These are phyloP conservation scores for Yponomeuta malinellus DNA, from an alignment of 2,888 invertebrate species.

Conservation along the genomic window DNA sequence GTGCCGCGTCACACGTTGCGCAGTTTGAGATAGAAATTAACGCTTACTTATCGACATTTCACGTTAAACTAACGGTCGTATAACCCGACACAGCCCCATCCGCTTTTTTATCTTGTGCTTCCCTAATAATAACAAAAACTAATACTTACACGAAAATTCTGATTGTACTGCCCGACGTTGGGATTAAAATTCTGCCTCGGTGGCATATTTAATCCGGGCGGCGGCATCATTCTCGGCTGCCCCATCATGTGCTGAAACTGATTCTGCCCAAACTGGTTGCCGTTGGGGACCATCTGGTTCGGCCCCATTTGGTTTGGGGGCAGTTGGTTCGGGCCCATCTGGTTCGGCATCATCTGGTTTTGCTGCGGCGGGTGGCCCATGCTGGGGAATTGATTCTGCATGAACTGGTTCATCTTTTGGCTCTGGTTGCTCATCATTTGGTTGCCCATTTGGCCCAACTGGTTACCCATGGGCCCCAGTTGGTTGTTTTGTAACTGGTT, in stretches of 20 bases:
- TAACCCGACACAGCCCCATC: too few species aligned
- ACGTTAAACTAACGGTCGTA: too few species aligned
- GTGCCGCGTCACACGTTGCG: too few species aligned
- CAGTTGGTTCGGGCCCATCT: constrained; percentile 13
- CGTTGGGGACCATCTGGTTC: constrained; percentile 39
- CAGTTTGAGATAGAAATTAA: too few species aligned
- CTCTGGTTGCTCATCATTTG: constrained; percentile 29
- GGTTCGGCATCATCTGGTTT: constrained; percentile 19
- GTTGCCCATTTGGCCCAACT: constrained; percentile 11
- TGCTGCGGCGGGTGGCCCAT: too few species aligned
- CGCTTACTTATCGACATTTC: too few species aligned
- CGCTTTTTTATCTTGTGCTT: too few species aligned
- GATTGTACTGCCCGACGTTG: constrained; percentile 50
- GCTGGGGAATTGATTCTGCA: constrained; percentile 22
- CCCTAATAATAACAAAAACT: neutral
- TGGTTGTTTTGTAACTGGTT: too few species aligned
- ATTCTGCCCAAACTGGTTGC: constrained; percentile 47
- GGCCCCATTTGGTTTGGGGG: neutral
- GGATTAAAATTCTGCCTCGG: constrained; percentile 57
- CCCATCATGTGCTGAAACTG: constrained; percentile 57
- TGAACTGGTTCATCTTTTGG: constrained; percentile 34
- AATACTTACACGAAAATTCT: constrained; percentile 64
- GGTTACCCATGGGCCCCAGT: too few species aligned
- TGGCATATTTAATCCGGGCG: constrained; percentile 59
- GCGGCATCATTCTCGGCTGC: constrained; percentile 59